Percentiles rank a stretch among this genome's conserved stretches.
phyloP scores from a whole-genome alignment of 2,113 vertebrate genomes.

The Sterrhoptilus dennistouni region DNA sequence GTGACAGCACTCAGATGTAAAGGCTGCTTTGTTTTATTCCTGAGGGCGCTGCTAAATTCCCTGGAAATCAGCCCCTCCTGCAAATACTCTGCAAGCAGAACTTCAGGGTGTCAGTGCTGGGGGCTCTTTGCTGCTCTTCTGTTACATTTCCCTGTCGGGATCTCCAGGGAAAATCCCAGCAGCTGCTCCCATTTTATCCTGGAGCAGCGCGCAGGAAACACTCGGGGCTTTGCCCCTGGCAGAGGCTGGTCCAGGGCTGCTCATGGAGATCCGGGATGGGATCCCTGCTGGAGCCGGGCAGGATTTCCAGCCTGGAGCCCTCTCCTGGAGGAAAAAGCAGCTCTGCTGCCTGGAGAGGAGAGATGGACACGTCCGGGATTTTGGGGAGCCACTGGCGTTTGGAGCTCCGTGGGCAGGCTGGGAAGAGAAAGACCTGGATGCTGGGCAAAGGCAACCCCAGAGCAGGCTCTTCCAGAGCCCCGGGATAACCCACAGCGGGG shows the following conservation, averaged over 20 bases:
- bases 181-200: neutral
- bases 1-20: no score
- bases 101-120: rapidly evolving
- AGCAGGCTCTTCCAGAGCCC: neutral
- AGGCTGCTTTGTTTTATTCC: rapidly evolving
- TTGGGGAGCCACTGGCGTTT: neutral
- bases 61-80: neutral
- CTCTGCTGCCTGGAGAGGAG: neutral
- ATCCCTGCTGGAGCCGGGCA: neutral
- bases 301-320: slow-evolving; percentile 50
- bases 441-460: neutral
- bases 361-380: neutral
- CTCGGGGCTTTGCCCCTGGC: neutral
- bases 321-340: slow-evolving; percentile 58
- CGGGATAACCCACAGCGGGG: rapidly evolving
- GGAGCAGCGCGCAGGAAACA: rapidly evolving
- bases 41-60: neutral
- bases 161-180: neutral
- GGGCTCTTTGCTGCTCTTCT: neutral
- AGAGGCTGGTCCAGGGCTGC: neutral
- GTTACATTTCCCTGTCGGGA: rapidly evolving
- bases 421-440: rapidly evolving
- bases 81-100: neutral
- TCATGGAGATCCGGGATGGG: neutral
- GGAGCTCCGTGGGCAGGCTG: neutral